Evolutionary conservation across 2,113 vertebrate genomes (phyloP).

Genomic region (Nerophis ophidion): DNA sequence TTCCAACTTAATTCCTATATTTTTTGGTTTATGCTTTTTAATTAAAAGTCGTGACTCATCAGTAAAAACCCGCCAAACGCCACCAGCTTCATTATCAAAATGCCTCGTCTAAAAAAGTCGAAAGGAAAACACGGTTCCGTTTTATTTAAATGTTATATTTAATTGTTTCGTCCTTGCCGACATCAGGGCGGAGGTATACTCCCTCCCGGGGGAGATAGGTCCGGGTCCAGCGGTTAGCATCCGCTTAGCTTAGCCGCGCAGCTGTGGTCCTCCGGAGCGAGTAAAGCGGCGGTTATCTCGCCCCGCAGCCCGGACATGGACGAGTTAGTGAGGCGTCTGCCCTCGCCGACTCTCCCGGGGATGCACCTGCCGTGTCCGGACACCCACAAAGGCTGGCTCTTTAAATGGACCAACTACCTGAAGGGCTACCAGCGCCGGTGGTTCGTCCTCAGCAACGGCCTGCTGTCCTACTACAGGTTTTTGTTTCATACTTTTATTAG

Average conservation of each 20-base stretch:
- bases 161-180: too few relatives aligned
- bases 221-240: neutral
- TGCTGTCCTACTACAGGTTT: slow-evolving; percentile 92
- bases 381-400: slow-evolving; percentile 83
- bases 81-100: too few relatives aligned
- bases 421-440: slow-evolving; percentile 93
- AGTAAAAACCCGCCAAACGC: too few relatives aligned
- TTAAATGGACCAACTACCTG: slow-evolving; percentile 95
- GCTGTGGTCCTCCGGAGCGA: slow-evolving; percentile 5
- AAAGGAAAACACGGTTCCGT: too few relatives aligned
- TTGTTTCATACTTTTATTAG: too few relatives aligned
- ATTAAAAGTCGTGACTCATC: too few relatives aligned
- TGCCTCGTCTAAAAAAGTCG: too few relatives aligned
- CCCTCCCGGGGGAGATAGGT: too few relatives aligned
- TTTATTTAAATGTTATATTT: too few relatives aligned
- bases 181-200: too few relatives aligned
- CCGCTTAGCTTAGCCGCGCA: neutral
- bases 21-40: neutral
- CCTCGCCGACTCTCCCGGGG: slow-evolving; percentile 62
- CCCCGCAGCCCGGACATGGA: slow-evolving; percentile 31
- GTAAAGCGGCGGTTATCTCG: neutral
- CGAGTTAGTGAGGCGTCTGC: slow-evolving; percentile 54
- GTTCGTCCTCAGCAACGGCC: slow-evolving; percentile 91
- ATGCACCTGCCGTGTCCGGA: slow-evolving; percentile 55
- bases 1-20: too few relatives aligned